Evolutionary conservation across 2,113 vertebrate species (phyloP), one percentile per base, ranked within the genome.

Genomic region (Stigmatopora argus): DNA sequence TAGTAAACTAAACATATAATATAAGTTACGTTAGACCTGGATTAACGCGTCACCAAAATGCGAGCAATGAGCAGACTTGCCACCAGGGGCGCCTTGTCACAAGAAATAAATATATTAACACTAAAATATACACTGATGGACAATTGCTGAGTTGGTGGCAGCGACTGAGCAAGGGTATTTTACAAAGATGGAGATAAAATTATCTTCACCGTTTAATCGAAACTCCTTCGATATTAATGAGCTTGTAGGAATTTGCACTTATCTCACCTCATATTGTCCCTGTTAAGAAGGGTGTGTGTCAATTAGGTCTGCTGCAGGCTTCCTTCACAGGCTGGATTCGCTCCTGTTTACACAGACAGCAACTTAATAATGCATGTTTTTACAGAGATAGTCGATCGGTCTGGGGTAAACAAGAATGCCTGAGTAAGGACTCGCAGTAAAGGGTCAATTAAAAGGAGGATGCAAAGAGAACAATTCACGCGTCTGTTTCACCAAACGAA

Each of bases 301-400:
- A 80, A 76, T 86, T 77, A 81, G 65, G 66, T 65, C 72, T 78
- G 80, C 82, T 77, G 67, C 75, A 75, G 64, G 70, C 65, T 77
- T 69, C 82, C 76, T 74, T 75, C 69, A 65, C 66, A 66, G 70
- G 69, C 67, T 82, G 73, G 63, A 72, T 60, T 62, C 61, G 64
- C 71, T 41, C 69, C 70, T 79, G 79, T 87, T 86, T 84, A 73
- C 80, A 72, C 68, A 77, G 69, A 86, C 73, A 64, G 78, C 70
- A 61, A 83, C 74, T 89, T 80, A 89, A 89, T 89, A 89, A 89
- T 87, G 82, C 71, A 88, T 89, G 87, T 79, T 89, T 81, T 69
- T 69, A 71, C 79, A 62, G 62, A 80, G 79, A 73, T 73, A 81
- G 88, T 90, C 85, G 81, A 90, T 86, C 70, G 73, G 62, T 72